Base-by-base conservation (phyloP, 2,797 vertebrate genomes). In the Clarias laeviceps region DNA sequence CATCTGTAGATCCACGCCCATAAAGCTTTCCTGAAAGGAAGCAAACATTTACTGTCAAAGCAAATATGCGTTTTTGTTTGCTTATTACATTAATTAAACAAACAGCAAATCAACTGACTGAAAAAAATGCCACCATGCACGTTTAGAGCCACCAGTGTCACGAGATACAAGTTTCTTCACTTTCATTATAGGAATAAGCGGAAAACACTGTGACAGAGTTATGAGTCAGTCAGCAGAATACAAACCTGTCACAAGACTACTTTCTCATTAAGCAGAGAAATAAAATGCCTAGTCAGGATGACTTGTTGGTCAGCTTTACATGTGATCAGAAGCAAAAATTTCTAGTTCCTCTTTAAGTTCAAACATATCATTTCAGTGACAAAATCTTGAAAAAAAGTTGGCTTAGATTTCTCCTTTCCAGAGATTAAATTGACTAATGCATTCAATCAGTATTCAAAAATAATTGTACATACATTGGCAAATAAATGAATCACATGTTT, bases 1-100 rank as follows among this genome's bases (percentile, higher is more conserved):
- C 98, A 84, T 99, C 98, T 0, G 98, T 98, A 0, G 98, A 96
- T 9, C 98, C 98, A 93, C 98, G 92, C 32, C 98, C 98, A 78
- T 95, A 99, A 40, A 99, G 83, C 64, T 98, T 99, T 73, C 97
- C 98, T 99, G 86, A 56, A 85, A 62, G 22, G 22, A 3, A 61
- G 29, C 4, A 45, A 68, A 24, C 7, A 61, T 18, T 57, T 32
- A 4, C 56, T 11, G 27, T 32, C 17, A 59, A 8, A 34, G 70
- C 40, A 50, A n/a, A 34, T n/a, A 18, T 17, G 50, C 14, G 11
- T 14, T 14, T 54, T 54, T 3, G 50, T 54, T 54, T 54, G 50
- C 50, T 54, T 3, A 54, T 54, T 74, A 14, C 37, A 50, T n/a
- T 1, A 24, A n/a, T 76, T 32, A 77, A 77, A 57, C 50, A 34